These are phyloP conservation scores for Myodes glareolus DNA, from an alignment of 2,113 vertebrate species.

Conservation along the genomic window DNA sequence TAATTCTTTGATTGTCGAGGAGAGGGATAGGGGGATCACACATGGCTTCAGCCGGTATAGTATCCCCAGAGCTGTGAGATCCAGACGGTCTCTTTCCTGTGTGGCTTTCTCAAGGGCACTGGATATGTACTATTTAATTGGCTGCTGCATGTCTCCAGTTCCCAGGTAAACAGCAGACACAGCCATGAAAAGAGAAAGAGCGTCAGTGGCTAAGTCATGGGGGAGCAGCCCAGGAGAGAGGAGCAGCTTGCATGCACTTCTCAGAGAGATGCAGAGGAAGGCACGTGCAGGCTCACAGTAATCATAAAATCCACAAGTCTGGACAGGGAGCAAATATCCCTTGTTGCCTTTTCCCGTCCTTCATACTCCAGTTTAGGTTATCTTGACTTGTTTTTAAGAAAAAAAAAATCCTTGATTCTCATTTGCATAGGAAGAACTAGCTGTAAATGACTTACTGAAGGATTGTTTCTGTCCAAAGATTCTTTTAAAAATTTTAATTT, in stretches of 20 bases:
- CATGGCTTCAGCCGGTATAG: constrained; percentile 65
- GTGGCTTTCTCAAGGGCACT: constrained; percentile 73
- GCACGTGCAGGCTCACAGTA: background rate
- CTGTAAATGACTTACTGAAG: background rate
- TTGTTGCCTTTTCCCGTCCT: background rate
- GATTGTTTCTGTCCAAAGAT: background rate
- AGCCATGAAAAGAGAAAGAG: constrained; percentile 63
- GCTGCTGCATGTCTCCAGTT: constrained; percentile 58
- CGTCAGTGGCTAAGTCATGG: constrained; percentile 56
- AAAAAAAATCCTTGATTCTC: background rate
- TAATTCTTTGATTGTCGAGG: constrained; percentile 64
- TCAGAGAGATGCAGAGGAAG: background rate
- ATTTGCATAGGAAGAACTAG: background rate
- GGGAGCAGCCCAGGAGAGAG: background rate
- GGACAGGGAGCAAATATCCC: background rate
- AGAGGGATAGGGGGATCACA: constrained; percentile 43
- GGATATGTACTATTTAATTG: constrained; percentile 72
- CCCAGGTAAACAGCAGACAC: constrained; percentile 53
- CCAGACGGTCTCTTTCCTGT: constrained; percentile 78
- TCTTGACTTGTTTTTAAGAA: background rate
- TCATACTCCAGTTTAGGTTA: background rate
- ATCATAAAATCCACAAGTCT: background rate
- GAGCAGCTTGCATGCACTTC: background rate
- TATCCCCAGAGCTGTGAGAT: constrained; percentile 77
- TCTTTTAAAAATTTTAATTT: background rate